Evolutionary conservation across 2,797 vertebrate genomes (phyloP), one percentile per base, ranked within the genome.

Genomic region (Chelon labrosus): DNA sequence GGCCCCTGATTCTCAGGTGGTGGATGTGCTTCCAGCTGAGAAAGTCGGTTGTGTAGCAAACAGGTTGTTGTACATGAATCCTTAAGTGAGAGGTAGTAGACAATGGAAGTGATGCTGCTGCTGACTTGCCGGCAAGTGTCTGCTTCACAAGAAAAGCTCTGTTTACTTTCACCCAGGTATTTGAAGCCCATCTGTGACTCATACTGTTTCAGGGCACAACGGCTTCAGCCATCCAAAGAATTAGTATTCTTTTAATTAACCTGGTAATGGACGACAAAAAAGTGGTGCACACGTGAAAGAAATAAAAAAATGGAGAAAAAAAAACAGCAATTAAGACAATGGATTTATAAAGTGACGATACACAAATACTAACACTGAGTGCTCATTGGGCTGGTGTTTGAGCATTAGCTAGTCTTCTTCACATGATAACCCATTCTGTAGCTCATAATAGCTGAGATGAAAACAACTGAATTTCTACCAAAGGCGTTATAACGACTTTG

Each of bases 121-220:
- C 74, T 16, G 85, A 92, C 68, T 90, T 94, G 73, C 80, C 85
- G 83, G 88, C 91, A 78, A 89, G 92, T 66, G 88, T 92, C 60
- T 92, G 92, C 93, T 94, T 96, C 78, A 95, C 69, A 65, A 80
- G 85, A 90, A 93, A 91, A 16, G 91, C 88, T 91, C 93, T 94
- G 91, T 93, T 92, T 73, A 95, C 75, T 84, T 94, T 91, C 77
- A 94, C 84, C 93, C 92, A 96, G 14, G 87, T 58, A 70, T 95
- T 92, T 86, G 94, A 74, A 87, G 92, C 80, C 81, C 95, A 95
- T 91, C 91, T 91, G 90, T 95, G 67, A 83, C 75, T 92, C 94
- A 95, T 80, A 46, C 93, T 76, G 55, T 92, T 70, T 73, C 47
- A 55, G 39, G 25, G 64, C 68, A 70, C 52, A 65, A 56, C 59